Conservation (phyloP, 2,113 vertebrate species). For the Cheirogaleus medius region DNA sequence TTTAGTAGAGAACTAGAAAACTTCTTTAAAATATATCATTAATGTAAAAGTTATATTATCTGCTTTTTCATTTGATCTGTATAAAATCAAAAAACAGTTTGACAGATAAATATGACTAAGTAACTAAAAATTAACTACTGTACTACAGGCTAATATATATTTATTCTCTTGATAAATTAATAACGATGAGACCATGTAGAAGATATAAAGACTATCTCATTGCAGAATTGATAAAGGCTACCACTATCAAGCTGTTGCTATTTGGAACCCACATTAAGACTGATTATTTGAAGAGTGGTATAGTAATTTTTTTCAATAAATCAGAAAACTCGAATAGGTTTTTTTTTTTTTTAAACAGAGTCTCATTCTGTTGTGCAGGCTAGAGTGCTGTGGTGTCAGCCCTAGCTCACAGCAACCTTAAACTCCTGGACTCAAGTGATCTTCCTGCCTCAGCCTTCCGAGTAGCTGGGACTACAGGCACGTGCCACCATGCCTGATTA, state of each 20-base stretch:
- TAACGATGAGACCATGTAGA: not conserved
- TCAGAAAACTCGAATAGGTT: not conserved
- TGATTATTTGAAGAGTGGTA: constrained; percentile 17
- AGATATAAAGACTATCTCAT: not conserved
- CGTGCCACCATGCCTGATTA: too few species aligned
- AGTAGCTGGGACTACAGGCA: too few species aligned
- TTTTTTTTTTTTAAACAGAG: too few species aligned
- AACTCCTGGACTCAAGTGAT: too few species aligned
- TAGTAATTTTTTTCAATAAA: not conserved
- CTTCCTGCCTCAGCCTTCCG: too few species aligned
- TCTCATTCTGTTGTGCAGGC: too few species aligned
- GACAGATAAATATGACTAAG: constrained; percentile 26
- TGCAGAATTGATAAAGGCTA: not conserved
- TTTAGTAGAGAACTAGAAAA: constrained; percentile 4
- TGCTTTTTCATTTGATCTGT: constrained; percentile 29
- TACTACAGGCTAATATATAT: not conserved
- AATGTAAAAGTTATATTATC: not conserved
- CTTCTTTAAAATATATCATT: not conserved
- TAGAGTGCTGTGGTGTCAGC: too few species aligned
- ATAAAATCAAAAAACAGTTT: constrained; percentile 39
- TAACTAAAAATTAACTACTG: constrained; percentile 38
- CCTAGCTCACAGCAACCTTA: too few species aligned
- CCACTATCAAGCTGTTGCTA: not conserved
- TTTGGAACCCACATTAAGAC: not conserved
- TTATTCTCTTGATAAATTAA: constrained; percentile 28